phyloP scores from a whole-genome alignment of 1,140 invertebrate species.

The Heliconius congener region DNA sequence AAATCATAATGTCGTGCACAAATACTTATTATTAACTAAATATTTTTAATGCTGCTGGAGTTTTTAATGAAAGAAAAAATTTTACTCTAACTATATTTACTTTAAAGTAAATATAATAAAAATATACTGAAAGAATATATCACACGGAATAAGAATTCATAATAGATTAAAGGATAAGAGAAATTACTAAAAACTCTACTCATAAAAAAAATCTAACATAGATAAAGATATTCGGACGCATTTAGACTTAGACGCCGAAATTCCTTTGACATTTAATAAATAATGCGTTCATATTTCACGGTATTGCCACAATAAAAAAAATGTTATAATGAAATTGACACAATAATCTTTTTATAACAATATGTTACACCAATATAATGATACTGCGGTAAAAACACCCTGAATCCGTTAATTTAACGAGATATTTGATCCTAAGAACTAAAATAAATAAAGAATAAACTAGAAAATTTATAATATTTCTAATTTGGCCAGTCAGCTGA shows the following conservation, averaged over 20 bases:
- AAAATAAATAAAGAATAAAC: too few relatives aligned
- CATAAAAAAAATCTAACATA: not conserved
- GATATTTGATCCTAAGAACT: too few relatives aligned
- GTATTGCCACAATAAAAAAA: not conserved
- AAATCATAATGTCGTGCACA: not conserved
- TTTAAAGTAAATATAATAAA: not conserved
- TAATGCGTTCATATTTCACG: not conserved
- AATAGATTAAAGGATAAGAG: not conserved
- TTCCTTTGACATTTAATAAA: constrained; percentile 20
- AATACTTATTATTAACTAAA: not conserved
- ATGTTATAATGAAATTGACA: too few relatives aligned
- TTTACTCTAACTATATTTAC: not conserved
- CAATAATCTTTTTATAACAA: too few relatives aligned
- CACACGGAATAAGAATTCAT: not conserved
- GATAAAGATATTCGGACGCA: constrained; percentile 19
- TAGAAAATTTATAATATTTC: too few relatives aligned
- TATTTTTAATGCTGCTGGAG: not conserved
- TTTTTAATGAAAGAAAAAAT: too few relatives aligned
- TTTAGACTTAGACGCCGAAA: constrained; percentile 32
- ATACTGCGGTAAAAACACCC: too few relatives aligned
- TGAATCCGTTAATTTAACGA: too few relatives aligned
- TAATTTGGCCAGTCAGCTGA: too few relatives aligned
- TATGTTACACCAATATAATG: too few relatives aligned
- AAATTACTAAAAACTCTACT: not conserved
- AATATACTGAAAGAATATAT: not conserved